Conservation (phyloP, 2,113 vertebrate genomes). For the Ancistrus triradiatus region DNA sequence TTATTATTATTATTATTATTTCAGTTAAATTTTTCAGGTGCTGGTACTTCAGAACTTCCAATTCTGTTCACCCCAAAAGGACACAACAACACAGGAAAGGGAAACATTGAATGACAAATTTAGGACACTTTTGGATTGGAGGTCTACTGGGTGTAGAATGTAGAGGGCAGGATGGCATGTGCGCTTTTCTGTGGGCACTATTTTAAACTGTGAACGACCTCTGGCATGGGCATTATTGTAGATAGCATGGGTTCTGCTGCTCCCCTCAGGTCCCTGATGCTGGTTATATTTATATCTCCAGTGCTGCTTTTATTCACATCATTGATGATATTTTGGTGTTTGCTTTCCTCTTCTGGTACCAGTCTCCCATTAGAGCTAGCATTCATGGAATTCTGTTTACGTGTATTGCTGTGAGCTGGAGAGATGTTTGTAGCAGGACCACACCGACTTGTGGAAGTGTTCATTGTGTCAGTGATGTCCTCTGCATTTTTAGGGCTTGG, state of each 20-base stretch:
- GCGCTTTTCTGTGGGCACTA: slow-evolving; percentile 61
- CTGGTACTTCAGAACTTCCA: slow-evolving; percentile 75
- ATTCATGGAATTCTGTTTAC: slow-evolving; percentile 13
- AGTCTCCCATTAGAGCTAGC: slow-evolving; percentile 4
- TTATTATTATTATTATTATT: slow-evolving; percentile 45
- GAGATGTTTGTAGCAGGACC: not conserved
- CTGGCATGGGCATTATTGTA: slow-evolving; percentile 39
- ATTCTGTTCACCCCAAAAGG: slow-evolving; percentile 68
- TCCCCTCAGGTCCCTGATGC: slow-evolving; percentile 49
- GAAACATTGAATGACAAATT: slow-evolving; percentile 81
- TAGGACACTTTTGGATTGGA: slow-evolving; percentile 64
- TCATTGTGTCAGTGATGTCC: slow-evolving; percentile 20
- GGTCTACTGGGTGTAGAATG: slow-evolving; percentile 30
- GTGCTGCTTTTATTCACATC: slow-evolving; percentile 3
- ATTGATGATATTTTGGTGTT: slow-evolving; percentile 10
- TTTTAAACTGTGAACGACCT: slow-evolving; percentile 74
- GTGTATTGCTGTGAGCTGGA: slow-evolving; percentile 27
- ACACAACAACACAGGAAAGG: slow-evolving; percentile 71
- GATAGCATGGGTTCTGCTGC: slow-evolving; percentile 39
- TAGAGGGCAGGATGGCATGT: not conserved
- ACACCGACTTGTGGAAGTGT: not conserved
- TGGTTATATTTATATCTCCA: slow-evolving; percentile 27
- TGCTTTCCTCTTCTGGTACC: slow-evolving; percentile 10
- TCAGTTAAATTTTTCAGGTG: slow-evolving; percentile 55
- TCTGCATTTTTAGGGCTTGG: not conserved